Conservation (phyloP, 2,797 vertebrate species). For the Scolopax rusticola region DNA sequence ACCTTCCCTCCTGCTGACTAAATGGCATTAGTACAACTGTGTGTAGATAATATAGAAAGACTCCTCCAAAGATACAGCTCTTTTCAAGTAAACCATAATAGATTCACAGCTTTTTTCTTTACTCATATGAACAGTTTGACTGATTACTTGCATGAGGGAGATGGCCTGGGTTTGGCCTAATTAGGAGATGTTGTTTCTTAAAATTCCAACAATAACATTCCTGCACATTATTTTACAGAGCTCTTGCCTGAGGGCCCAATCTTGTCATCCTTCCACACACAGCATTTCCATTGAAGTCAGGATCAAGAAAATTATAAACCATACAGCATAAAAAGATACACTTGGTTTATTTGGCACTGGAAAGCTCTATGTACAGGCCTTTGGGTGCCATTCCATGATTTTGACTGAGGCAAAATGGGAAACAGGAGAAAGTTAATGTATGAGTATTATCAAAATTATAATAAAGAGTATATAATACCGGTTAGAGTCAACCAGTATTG, state of each 20-base stretch:
- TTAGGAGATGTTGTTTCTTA: slow-evolving; percentile 48
- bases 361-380: slow-evolving; percentile 8
- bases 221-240: slow-evolving; percentile 58
- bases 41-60: background rate
- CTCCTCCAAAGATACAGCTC: background rate
- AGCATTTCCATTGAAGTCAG: slow-evolving; percentile 72
- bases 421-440: background rate
- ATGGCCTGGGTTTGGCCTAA: slow-evolving; percentile 33
- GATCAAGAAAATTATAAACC: slow-evolving; percentile 75
- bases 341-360: slow-evolving; percentile 62
- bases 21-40: background rate
- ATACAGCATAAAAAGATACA: slow-evolving; percentile 61
- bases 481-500: background rate
- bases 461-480: background rate
- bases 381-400: slow-evolving; percentile 29
- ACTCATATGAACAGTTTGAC: background rate
- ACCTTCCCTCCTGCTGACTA: background rate
- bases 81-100: background rate
- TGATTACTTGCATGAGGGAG: slow-evolving; percentile 13
- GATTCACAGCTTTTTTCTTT: background rate
- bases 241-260: slow-evolving; percentile 65
- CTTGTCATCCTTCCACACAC: slow-evolving; percentile 74
- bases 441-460: background rate
- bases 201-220: slow-evolving; percentile 63
- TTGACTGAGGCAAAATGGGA: background rate